phyloP scores from a whole-genome alignment of 2,888 invertebrate species.

The Drosophila picticornis region DNA sequence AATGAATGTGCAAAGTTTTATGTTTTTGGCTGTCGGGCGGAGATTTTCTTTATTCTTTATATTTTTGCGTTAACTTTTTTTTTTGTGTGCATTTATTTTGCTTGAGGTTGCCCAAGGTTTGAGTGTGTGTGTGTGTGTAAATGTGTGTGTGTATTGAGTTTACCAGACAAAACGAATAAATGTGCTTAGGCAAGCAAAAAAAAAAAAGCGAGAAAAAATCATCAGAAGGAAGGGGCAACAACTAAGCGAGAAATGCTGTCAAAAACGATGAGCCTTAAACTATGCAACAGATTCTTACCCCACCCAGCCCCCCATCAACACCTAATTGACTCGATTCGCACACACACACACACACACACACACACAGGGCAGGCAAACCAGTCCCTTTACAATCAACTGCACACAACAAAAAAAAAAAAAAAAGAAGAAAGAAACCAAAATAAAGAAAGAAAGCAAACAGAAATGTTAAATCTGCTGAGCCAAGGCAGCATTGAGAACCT shows the following conservation, averaged over 20 bases:
- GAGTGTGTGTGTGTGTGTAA: conserved; percentile 19
- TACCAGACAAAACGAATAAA: conserved; percentile 77
- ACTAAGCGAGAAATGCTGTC: conserved; percentile 45
- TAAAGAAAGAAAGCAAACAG: conserved; percentile 4
- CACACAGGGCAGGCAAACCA: conserved; percentile 10
- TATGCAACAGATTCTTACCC: conserved; percentile 65
- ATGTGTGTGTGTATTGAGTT: conserved; percentile 23
- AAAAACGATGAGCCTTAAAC: conserved; percentile 61
- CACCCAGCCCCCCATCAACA: conserved; percentile 4
- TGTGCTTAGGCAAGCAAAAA: conserved; percentile 77
- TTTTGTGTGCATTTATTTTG: conserved; percentile 46
- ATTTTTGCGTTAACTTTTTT: conserved; percentile 28
- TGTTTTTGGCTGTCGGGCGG: conserved; percentile 77
- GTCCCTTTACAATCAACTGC: conserved; percentile 50
- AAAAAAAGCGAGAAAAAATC: neutral
- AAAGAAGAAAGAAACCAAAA: neutral
- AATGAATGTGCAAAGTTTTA: conserved; percentile 80
- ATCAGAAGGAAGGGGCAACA: conserved; percentile 17
- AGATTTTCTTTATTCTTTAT: conserved; percentile 60
- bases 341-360: conserved; percentile 19
- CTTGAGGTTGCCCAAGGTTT: conserved; percentile 29
- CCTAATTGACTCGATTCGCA: conserved; percentile 48
- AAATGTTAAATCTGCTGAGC: conserved; percentile 55
- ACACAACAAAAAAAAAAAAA: neutral
- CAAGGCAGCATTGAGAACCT: conserved; percentile 48